These are phyloP conservation scores for Nycticryphes semicollaris DNA, from an alignment of 2,113 vertebrate genomes.

Conservation along the genomic window DNA sequence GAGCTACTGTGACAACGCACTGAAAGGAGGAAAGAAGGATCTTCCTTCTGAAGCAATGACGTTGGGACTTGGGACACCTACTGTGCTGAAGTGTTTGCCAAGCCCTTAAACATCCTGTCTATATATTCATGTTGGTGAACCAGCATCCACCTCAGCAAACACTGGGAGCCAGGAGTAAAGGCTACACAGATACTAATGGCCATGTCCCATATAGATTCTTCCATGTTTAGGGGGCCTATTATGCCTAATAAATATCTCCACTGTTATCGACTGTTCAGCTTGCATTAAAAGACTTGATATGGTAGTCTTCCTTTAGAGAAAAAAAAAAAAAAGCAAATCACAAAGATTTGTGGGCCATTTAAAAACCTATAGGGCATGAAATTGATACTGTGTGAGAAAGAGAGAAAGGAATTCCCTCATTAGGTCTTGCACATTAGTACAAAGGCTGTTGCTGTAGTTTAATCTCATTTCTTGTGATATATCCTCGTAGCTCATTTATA, in stretches of 20 bases:
- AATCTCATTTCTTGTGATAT: constrained; percentile 4
- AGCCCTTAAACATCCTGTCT: neutral
- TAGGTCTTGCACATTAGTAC: constrained; percentile 63
- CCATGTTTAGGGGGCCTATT: neutral
- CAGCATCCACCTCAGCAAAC: neutral
- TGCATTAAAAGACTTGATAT: neutral
- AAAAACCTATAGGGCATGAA: constrained; percentile 71
- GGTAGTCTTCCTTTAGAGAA: constrained; percentile 37
- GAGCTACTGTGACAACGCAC: neutral
- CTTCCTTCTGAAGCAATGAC: neutral
- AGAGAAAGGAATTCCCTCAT: constrained; percentile 65
- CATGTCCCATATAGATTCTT: neutral
- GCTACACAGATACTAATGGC: neutral
- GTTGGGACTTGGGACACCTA: neutral
- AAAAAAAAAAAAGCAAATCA: constrained; percentile 5
- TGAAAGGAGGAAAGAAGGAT: neutral
- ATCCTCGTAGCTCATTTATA: neutral
- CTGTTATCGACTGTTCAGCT: neutral
- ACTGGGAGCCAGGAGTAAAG: neutral
- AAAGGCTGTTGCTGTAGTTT: constrained; percentile 34
- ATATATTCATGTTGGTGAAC: neutral
- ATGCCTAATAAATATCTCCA: neutral
- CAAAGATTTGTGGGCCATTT: constrained; percentile 69
- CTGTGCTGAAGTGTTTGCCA: neutral
- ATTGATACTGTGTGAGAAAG: constrained; percentile 67